Evolutionary conservation across 2,113 vertebrate species (phyloP), one percentile per base, ranked within the genome.

Genomic region (Thalassarche chlororhynchos): DNA sequence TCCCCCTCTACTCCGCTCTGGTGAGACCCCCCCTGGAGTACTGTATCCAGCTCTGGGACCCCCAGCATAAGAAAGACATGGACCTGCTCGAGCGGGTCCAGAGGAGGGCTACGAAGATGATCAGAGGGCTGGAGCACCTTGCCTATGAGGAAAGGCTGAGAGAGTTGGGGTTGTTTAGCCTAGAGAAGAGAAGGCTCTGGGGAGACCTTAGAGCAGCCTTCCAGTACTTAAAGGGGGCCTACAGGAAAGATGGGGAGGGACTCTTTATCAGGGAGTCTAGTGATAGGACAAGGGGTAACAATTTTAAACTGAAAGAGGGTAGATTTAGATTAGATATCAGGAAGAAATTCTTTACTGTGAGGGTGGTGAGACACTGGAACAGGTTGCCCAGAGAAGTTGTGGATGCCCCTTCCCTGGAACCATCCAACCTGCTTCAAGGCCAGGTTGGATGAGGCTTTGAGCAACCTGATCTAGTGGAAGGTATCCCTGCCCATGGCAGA

Each of bases 1-100:
- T 47, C 4, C 26, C 15, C 40, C 28, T 69, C 16, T 47, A 5
- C 12, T 82, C 7, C 0, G 3, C 42, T 47, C 34, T 69, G 0
- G 1, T 36, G 21, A 47, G 15, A 58, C 40, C 14, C 32, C 18
- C 24, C 38, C 16, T 57, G 64, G 2, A 36, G 34, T 31, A 17
- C 12, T 68, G 34, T 2, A 3, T 46, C 12, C 38, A 32, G 17
- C 9, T 38, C 52, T 58, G 42, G 28, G 17, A 8, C 17, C 17
- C 8, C 6, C 34, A 58, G 5, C 14, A 10, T 12, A 32, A 38
- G 15, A 49, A 49, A 8, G 21, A 68, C 10, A 40, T 6, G 24
- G n/a, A 40, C 19, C 26, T 69, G 26, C 6, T 44, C 0, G 3
- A 36, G 36, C 0, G 5, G 6, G 15, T 29, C 49, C 65, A 54